Conservation (phyloP, 2,888 invertebrate species). For the Brachypterus glaber region DNA sequence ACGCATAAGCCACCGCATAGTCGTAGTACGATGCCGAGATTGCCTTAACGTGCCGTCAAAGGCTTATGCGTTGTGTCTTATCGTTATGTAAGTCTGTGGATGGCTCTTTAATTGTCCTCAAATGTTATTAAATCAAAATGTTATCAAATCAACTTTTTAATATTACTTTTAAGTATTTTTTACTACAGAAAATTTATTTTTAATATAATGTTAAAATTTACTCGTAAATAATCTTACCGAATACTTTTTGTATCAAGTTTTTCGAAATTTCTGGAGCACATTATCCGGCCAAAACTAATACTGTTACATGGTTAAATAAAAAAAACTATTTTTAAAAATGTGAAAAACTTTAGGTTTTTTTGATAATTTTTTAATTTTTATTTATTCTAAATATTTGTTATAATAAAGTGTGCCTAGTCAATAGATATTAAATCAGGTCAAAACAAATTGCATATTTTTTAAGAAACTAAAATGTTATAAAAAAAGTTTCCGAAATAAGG, state of each 20-base stretch:
- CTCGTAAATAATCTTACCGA: no score
- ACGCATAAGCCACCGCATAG: no score
- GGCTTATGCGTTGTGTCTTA: no score
- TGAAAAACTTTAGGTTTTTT: conserved; percentile 25
- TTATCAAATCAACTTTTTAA: conserved; percentile 35
- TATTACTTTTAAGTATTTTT: conserved; percentile 33
- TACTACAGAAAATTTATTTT: conserved; percentile 40
- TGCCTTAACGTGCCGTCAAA: no score
- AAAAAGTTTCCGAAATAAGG: no score
- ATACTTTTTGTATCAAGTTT: no score
- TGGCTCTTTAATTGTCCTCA: no score
- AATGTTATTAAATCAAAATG: no score
- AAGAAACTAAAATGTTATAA: no score
- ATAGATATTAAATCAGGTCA: conserved; percentile 54
- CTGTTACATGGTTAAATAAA: conserved; percentile 35
- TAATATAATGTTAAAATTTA: conserved; percentile 34
- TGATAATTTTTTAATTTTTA: background rate
- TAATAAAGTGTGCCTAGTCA: conserved; percentile 58
- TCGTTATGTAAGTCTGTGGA: no score
- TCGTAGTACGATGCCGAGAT: no score
- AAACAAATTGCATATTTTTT: no score
- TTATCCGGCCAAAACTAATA: conserved; percentile 38
- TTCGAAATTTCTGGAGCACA: conserved; percentile 41
- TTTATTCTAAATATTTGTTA: conserved; percentile 3
- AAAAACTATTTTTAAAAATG: conserved; percentile 41